Percentiles rank a stretch among this genome's conserved stretches.
Conservation (phyloP, 1,140 invertebrate species). For the Neodiprion pinetum region DNA sequence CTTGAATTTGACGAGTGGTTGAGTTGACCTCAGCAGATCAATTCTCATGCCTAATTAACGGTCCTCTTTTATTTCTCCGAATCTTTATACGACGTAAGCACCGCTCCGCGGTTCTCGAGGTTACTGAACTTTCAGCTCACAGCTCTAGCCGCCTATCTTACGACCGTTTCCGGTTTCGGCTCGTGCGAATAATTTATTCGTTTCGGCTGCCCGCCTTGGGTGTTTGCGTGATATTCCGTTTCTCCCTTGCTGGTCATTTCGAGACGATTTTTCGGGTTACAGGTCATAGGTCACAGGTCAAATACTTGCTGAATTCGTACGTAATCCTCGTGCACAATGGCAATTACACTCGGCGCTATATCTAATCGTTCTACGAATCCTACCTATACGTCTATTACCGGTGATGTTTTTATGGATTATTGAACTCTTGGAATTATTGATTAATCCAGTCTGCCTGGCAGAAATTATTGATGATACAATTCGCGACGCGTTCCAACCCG, state of each 20-base stretch:
- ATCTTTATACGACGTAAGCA: background rate
- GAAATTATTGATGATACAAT: no score
- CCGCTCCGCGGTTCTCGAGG: background rate
- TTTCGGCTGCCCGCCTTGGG: background rate
- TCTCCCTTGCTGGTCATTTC: background rate
- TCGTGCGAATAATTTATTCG: slow-evolving; percentile 7
- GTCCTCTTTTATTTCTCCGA: background rate
- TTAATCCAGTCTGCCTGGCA: no score
- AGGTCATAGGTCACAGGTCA: background rate
- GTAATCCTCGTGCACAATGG: no score
- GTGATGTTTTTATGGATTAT: no score
- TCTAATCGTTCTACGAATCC: no score
- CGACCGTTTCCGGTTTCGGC: background rate
- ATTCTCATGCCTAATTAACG: slow-evolving; percentile 2
- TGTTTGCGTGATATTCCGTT: slow-evolving; percentile 1
- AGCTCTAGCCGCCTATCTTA: background rate
- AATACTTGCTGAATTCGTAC: no score
- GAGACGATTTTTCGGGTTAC: background rate
- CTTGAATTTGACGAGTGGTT: background rate
- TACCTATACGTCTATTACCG: no score
- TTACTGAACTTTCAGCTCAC: background rate
- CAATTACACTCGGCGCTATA: no score
- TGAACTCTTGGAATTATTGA: no score
- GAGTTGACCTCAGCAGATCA: background rate
- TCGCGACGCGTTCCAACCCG: no score